Conservation (phyloP, 2,888 invertebrate species). For the Pyrocoelia pectoralis region DNA sequence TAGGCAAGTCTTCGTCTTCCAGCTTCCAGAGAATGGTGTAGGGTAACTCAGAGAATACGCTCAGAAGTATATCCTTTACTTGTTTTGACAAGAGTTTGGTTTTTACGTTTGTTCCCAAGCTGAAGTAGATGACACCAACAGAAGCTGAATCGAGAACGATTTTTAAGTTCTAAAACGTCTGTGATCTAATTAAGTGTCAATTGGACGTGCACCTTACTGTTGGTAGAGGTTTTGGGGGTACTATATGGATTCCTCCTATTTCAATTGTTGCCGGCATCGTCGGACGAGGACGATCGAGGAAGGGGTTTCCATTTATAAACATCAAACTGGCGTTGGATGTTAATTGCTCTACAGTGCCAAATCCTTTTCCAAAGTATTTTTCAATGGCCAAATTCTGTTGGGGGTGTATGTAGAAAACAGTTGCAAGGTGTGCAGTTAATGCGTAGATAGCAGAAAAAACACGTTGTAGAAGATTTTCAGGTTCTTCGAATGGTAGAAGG, state of each 20-base stretch:
- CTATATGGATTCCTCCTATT: conserved; percentile 48
- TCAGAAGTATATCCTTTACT: conserved; percentile 50
- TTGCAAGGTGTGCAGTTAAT: background rate
- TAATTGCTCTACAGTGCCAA: conserved; percentile 39
- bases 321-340: conserved; percentile 50
- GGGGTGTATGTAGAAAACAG: background rate
- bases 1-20: conserved; percentile 51
- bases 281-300: conserved; percentile 49
- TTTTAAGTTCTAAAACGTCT: too few relatives aligned
- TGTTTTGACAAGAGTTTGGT: too few relatives aligned
- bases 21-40: conserved; percentile 60
- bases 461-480: background rate
- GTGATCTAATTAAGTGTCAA: background rate
- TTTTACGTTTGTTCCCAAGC: conserved; percentile 58
- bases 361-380: conserved; percentile 49
- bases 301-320: conserved; percentile 51
- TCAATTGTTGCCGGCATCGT: conserved; percentile 50
- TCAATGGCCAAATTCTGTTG: conserved; percentile 33
- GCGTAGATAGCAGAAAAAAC: background rate
- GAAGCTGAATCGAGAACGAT: too few relatives aligned
- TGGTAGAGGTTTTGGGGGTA: conserved; percentile 42
- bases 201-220: conserved; percentile 37
- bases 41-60: conserved; percentile 55
- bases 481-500: background rate
- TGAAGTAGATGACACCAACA: conserved; percentile 58